These are phyloP conservation scores for Sitta europaea DNA, from an alignment of 2,113 vertebrate genomes.

Conservation along the genomic window DNA sequence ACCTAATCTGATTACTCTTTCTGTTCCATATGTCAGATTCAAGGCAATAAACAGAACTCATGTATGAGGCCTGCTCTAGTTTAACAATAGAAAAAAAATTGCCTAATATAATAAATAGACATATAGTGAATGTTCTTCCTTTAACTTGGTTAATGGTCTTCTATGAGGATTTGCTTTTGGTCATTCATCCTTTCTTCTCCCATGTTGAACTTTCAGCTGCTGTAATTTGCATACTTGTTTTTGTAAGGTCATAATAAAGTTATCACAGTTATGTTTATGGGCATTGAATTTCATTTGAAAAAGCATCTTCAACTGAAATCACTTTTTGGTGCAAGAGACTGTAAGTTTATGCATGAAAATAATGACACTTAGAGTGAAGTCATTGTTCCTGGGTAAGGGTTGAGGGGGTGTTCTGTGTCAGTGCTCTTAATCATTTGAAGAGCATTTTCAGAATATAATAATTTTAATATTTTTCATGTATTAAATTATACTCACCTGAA, in stretches of 20 bases:
- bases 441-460: background rate
- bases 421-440: background rate
- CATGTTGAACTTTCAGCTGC: background rate
- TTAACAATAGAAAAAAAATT: background rate
- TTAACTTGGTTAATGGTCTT: background rate
- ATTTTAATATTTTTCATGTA: background rate
- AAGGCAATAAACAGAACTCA: constrained; percentile 29
- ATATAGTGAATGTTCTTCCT: background rate
- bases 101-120: background rate
- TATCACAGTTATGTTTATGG: accelerated
- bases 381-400: background rate
- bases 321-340: background rate
- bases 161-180: background rate
- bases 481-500: background rate
- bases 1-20: constrained; percentile 77
- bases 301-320: background rate
- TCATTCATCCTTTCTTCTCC: background rate
- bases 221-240: background rate
- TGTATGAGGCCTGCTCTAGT: constrained; percentile 15
- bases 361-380: background rate
- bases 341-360: background rate
- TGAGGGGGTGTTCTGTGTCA: background rate
- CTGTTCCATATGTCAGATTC: constrained; percentile 69
- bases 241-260: background rate
- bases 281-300: background rate